Conservation (phyloP, 2,113 vertebrate genomes). For the Pungitius pungitius region DNA sequence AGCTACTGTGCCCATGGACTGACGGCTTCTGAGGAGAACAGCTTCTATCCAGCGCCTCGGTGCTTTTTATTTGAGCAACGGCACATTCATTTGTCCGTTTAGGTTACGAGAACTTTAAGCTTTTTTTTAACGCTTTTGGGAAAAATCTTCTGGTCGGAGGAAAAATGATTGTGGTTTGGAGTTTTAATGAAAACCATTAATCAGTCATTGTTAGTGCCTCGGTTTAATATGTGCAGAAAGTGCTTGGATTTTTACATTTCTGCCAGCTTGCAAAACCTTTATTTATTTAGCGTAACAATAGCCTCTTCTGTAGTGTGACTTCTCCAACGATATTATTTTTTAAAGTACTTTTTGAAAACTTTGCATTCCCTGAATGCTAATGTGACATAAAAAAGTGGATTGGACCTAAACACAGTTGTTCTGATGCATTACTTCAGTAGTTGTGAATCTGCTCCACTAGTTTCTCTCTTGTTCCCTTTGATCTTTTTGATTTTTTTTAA, state of each 20-base stretch:
- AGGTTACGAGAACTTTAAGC: constrained; percentile 53
- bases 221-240: constrained; percentile 29
- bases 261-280: neutral
- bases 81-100: constrained; percentile 50
- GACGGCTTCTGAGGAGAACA: constrained; percentile 23
- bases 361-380: neutral
- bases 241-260: constrained; percentile 20
- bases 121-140: too few relatives aligned
- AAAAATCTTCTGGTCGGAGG: constrained; percentile 49
- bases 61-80: constrained; percentile 37
- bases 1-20: too few relatives aligned
- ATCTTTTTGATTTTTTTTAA: neutral
- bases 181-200: constrained; percentile 71
- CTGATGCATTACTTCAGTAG: neutral
- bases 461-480: constrained; percentile 17
- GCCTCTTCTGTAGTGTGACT: neutral
- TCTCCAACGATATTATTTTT: constrained; percentile 2
- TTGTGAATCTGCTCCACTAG: neutral
- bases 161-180: constrained; percentile 27
- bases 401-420: neutral
- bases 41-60: constrained; percentile 14
- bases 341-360: neutral
- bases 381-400: neutral
- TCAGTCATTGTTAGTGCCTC: constrained; percentile 61
- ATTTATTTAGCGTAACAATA: constrained; percentile 5